phyloP scores from a whole-genome alignment of 2,797 vertebrate species.

The Gymnocypris eckloni region DNA sequence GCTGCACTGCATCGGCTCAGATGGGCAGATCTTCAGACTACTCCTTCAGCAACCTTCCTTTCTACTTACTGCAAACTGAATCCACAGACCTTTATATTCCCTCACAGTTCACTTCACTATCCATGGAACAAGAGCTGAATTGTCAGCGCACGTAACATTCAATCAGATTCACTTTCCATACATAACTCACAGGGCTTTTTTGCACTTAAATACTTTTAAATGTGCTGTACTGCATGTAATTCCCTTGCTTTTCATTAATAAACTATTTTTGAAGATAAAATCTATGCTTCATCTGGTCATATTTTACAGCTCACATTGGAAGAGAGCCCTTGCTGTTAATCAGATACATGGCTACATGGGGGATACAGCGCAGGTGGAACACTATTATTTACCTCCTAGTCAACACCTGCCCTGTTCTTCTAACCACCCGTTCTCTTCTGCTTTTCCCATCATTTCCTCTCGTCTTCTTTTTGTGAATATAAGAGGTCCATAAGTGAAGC shows the following conservation, averaged over 20 bases:
- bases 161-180: slow-evolving; percentile 29
- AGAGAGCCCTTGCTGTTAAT: slow-evolving; percentile 22
- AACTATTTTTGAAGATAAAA: neutral
- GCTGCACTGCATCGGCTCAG: slow-evolving; percentile 44
- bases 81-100: slow-evolving; percentile 49
- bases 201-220: slow-evolving; percentile 19
- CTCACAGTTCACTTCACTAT: slow-evolving; percentile 35
- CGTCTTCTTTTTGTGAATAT: slow-evolving; percentile 10
- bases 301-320: slow-evolving; percentile 31
- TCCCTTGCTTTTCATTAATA: slow-evolving; percentile 11
- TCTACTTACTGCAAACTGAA: slow-evolving; percentile 43
- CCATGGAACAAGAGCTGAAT: slow-evolving; percentile 35
- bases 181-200: neutral
- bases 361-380: slow-evolving; percentile 49
- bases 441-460: slow-evolving; percentile 43
- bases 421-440: slow-evolving; percentile 34
- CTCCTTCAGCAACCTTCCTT: slow-evolving; percentile 39
- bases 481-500: slow-evolving; percentile 42
- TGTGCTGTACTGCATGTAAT: neutral
- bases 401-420: slow-evolving; percentile 47
- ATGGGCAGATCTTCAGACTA: slow-evolving; percentile 50
- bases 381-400: slow-evolving; percentile 54
- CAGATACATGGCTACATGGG: slow-evolving; percentile 56
- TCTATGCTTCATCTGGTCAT: slow-evolving; percentile 9
- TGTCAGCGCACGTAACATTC: slow-evolving; percentile 19